Conservation (phyloP, 2,113 vertebrate genomes). For the Oenanthe oenanthe region DNA sequence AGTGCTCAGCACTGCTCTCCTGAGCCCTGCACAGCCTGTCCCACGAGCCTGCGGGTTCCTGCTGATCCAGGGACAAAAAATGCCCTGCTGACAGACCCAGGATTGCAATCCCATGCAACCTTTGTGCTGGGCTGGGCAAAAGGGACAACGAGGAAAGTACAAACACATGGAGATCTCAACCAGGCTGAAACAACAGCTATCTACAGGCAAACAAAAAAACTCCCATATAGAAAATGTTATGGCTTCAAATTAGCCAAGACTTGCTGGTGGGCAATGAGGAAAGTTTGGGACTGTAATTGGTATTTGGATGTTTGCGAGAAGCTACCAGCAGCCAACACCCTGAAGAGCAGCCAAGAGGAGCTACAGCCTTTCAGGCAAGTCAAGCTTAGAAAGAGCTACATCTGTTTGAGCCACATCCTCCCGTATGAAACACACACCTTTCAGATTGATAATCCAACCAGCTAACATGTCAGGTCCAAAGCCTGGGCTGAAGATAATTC, state of each 20-base stretch:
- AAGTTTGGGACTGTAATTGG: not conserved
- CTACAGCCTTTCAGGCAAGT: not conserved
- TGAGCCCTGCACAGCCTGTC: accelerated
- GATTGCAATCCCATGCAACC: not conserved
- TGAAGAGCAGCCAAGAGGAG: not conserved
- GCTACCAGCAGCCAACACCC: not conserved
- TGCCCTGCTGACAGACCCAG: accelerated
- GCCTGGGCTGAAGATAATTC: not conserved
- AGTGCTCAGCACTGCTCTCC: accelerated
- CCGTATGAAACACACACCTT: not conserved
- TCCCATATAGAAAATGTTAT: slow-evolving; percentile 7
- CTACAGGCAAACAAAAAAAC: slow-evolving; percentile 14
- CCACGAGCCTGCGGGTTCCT: not conserved
- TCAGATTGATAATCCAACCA: not conserved
- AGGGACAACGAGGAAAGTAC: not conserved
- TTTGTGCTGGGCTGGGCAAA: not conserved
- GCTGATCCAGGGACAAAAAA: not conserved
- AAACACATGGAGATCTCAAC: not conserved
- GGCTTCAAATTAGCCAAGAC: slow-evolving; percentile 48
- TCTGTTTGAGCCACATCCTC: not conserved
- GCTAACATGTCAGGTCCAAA: not conserved
- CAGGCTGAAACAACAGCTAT: not conserved
- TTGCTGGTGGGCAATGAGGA: slow-evolving; percentile 2
- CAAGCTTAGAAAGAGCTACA: not conserved
- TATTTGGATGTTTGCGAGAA: not conserved